A percentile compares a stretch with the other conserved stretches of the same genome.
Evolutionary conservation across 2,797 vertebrate genomes (phyloP).

Genomic region (Sebastes steindachneri): DNA sequence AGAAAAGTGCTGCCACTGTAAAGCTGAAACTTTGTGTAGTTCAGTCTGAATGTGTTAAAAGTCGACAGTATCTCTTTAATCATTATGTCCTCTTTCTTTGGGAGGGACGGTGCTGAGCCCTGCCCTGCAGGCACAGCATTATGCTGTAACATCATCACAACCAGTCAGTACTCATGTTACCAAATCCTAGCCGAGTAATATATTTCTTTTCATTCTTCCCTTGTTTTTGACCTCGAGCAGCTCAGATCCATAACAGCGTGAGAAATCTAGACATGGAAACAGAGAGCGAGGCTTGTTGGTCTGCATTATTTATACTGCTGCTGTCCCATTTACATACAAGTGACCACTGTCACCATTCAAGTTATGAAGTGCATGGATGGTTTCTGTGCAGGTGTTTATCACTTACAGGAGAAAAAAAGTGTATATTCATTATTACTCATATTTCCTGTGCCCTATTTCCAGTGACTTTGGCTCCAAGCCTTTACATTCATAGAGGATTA

Average conservation of each 20-base stretch:
- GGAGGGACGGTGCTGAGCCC: conserved; percentile 50
- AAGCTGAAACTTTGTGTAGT: conserved; percentile 31
- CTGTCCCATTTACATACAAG: conserved; percentile 19
- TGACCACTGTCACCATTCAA: not conserved
- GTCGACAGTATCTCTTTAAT: conserved; percentile 55
- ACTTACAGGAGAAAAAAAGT: not conserved
- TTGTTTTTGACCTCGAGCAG: conserved; percentile 17
- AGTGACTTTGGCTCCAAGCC: not conserved
- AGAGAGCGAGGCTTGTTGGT: conserved; percentile 2
- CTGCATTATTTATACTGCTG: conserved; percentile 39
- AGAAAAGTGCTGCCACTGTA: conserved; percentile 24
- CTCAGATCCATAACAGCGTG: conserved; percentile 8
- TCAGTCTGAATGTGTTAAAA: conserved; percentile 41
- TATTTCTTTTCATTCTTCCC: conserved; percentile 19
- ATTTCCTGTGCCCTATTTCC: not conserved
- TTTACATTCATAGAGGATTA: conserved; percentile 1
- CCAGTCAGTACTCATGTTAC: conserved; percentile 54
- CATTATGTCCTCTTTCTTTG: conserved; percentile 49
- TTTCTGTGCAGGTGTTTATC: not conserved
- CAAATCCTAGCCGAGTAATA: conserved; percentile 18
- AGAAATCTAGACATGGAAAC: conserved; percentile 15
- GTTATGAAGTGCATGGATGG: conserved; percentile 4
- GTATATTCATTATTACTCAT: not conserved
- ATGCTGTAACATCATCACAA: conserved; percentile 10
- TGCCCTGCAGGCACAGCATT: conserved; percentile 55